Base-by-base conservation (phyloP, 37 sponge, comb jelly and placozoan genomes). In the Beroe ovata region DNA sequence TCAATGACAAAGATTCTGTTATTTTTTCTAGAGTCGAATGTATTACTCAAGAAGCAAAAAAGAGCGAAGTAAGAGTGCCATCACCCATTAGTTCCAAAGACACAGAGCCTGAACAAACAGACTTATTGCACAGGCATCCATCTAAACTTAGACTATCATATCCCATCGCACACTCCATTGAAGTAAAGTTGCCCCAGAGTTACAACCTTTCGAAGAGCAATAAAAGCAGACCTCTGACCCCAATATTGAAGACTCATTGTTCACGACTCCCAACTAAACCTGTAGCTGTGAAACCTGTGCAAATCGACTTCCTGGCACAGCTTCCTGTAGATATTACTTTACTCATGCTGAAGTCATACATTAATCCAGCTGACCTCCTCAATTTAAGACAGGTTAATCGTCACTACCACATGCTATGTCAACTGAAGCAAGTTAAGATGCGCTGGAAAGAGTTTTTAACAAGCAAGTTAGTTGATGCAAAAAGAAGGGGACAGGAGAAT, bases 331-430 rank as follows among this genome's bases (percentile, higher is more conserved):
- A 47, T 47, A 47, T 47, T 11, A 47, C 54, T 47, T 11, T 47
- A 16, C 11, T 47, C 6, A 16, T 47, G 54, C 54, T 47, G 54
- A 47, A 47, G 11, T 47, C 11, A 16, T 47, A 47, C 11, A 47
- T 47, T 11, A 47, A 11, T 47, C 54, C 54, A 47, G 54, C 6
- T 47, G 54, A 47, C 11, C 54, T 77, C 19, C 47, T 40, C 54
- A 77, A 35, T 40, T 11, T 77, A 23, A 8, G 84, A n/a, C n/a
- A 23, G n/a, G 84, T 77, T 1, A 36, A 35, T 25, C 41, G 47
- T 4, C 33, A 77, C 47, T 42, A 77, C 28, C 84, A 77, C 47
- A 77, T 77, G 84, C 25, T 77, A 41, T 42, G 54, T 39, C 36
- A 77, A 8, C 47, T 77, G 11, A 77, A 77, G 33, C 28, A 32